Conservation (phyloP, 2,797 vertebrate species). For the Benthosema pterotum region DNA sequence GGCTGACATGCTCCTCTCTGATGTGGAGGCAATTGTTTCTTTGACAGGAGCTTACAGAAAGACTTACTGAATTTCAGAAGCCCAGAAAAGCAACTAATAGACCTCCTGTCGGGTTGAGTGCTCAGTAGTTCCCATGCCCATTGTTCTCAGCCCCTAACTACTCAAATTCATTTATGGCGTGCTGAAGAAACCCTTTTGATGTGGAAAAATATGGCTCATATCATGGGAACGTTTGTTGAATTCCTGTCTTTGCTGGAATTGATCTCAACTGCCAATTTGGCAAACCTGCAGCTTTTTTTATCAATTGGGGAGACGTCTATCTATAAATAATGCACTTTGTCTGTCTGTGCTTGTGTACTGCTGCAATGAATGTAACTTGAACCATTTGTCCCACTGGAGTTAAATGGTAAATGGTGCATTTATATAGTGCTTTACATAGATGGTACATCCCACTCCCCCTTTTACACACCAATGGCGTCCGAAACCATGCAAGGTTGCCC, state of each 20-base stretch:
- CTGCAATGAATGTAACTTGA: neutral
- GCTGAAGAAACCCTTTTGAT: slow-evolving; percentile 27
- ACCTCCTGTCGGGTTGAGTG: slow-evolving; percentile 16
- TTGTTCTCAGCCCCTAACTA: neutral
- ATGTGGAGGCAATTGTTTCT: slow-evolving; percentile 25
- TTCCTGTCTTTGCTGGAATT: too few species aligned
- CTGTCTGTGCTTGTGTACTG: too few species aligned
- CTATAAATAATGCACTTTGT: neutral
- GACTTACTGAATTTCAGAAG: slow-evolving; percentile 33
- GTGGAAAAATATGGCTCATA: slow-evolving; percentile 3
- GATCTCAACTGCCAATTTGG: too few species aligned
- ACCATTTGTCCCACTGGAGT: too few species aligned
- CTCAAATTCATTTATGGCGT: slow-evolving; percentile 17
- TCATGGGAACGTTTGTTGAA: too few species aligned
- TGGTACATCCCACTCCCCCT: too few species aligned
- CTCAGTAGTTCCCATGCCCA: slow-evolving; percentile 19
- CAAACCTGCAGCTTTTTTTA: too few species aligned
- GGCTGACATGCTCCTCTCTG: slow-evolving; percentile 38
- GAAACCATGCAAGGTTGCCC: too few species aligned
- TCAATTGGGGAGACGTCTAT: too few species aligned
- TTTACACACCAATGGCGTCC: too few species aligned
- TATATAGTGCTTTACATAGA: too few species aligned
- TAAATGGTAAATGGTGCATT: too few species aligned
- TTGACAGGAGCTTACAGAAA: slow-evolving; percentile 28
- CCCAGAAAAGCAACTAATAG: slow-evolving; percentile 23